Conservation (phyloP, 2,113 vertebrate genomes). For the Macrotis lagotis region DNA sequence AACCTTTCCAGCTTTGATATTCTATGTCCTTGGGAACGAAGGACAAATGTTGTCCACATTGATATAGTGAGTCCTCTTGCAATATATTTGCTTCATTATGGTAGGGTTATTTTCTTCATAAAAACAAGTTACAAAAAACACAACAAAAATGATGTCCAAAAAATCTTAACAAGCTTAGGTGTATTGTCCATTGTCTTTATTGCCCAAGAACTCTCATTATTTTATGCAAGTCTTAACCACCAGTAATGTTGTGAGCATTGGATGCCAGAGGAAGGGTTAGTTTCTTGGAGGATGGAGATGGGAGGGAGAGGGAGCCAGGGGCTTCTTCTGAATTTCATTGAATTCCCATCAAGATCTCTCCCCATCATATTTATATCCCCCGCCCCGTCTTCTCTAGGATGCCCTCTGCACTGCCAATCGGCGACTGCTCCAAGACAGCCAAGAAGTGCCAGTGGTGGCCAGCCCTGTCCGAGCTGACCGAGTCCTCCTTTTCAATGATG, state of each 20-base stretch:
- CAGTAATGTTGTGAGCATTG: not conserved
- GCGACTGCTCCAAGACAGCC: constrained; percentile 85
- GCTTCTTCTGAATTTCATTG: not conserved
- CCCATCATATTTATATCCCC: not conserved
- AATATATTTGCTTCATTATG: not conserved
- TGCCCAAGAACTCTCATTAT: not conserved
- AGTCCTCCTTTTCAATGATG: constrained; percentile 83
- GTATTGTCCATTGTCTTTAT: not conserved
- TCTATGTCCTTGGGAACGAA: not conserved
- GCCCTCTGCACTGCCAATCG: constrained; percentile 77
- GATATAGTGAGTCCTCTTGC: not conserved
- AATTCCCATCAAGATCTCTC: not conserved
- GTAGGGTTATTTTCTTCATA: not conserved
- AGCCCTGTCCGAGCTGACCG: constrained; percentile 71
- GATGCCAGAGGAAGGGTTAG: not conserved
- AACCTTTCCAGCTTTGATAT: no score
- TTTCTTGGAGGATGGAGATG: not conserved
- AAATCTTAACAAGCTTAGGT: not conserved
- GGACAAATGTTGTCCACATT: no score
- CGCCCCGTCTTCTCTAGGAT: constrained; percentile 67
- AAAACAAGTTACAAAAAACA: not conserved
- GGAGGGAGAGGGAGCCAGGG: rapidly evolving
- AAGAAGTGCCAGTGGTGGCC: constrained; percentile 61
- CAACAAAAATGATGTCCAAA: not conserved
- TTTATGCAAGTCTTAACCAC: not conserved